A percentile compares a stretch with the other conserved stretches of the same genome.
Evolutionary conservation across 2,888 invertebrate genomes (phyloP).

Genomic region (Ectemnius cavifrons): DNA sequence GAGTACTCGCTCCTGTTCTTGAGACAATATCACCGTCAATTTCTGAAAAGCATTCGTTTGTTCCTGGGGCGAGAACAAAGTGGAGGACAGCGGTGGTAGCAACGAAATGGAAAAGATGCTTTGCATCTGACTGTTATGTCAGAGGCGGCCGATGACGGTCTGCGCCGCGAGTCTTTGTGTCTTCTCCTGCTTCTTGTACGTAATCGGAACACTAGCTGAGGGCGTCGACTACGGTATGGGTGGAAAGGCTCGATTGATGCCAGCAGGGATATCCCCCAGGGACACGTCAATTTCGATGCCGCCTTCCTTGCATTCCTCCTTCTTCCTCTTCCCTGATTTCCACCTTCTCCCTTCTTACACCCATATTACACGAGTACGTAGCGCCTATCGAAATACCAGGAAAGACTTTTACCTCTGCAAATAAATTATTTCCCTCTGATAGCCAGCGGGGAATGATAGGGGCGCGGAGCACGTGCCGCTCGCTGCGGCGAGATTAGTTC

Average conservation of each 20-base stretch:
- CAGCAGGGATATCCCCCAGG: constrained; percentile 42
- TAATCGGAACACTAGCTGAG: constrained; percentile 49
- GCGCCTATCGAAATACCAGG: constrained; percentile 22
- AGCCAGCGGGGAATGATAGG: not conserved
- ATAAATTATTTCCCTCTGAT: constrained; percentile 34
- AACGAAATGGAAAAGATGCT: constrained; percentile 19
- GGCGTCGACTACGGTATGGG: constrained; percentile 32
- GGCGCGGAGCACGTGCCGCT: constrained; percentile 19
- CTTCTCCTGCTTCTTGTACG: constrained; percentile 10
- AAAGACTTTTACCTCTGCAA: constrained; percentile 15
- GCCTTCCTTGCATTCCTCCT: constrained; percentile 1
- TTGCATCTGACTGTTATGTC: constrained; percentile 20
- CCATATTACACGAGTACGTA: not conserved
- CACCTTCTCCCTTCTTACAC: constrained; percentile 10
- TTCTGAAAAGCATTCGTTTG: constrained; percentile 41
- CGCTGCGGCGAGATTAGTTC: constrained; percentile 17
- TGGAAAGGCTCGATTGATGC: constrained; percentile 51
- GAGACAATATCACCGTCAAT: constrained; percentile 29
- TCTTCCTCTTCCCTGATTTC: constrained; percentile 13
- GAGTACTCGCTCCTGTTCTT: no score
- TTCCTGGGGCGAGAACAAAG: constrained; percentile 16
- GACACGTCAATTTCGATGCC: constrained; percentile 53
- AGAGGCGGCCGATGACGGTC: constrained; percentile 28
- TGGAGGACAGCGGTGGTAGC: not conserved
- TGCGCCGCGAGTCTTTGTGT: constrained; percentile 13